Conservation (phyloP, 2,797 vertebrate genomes). For the Cuniculus paca region DNA sequence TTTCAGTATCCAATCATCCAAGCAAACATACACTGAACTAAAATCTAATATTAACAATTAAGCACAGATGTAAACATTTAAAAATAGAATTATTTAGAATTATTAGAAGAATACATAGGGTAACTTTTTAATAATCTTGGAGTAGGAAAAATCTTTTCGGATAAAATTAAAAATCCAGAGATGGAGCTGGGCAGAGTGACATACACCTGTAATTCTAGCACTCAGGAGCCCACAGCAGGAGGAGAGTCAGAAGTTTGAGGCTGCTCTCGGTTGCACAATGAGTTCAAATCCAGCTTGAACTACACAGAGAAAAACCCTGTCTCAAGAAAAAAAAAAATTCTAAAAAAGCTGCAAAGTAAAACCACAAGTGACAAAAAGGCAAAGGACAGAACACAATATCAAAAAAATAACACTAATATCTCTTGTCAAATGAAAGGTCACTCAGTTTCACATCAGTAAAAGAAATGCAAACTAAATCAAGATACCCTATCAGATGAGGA, state of each 20-base stretch:
- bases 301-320: not conserved
- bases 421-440: not conserved
- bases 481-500: not conserved
- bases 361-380: not conserved
- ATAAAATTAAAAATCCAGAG: not conserved
- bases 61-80: constrained; percentile 27
- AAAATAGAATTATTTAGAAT: constrained; percentile 7
- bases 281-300: not conserved
- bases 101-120: not conserved
- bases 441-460: not conserved
- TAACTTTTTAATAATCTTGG: constrained; percentile 30
- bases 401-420: not conserved
- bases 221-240: not conserved
- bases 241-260: not conserved
- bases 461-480: not conserved
- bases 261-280: not conserved
- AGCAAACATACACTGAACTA: not conserved
- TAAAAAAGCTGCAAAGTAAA: constrained; percentile 37
- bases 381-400: not conserved
- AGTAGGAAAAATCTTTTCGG: constrained; percentile 32
- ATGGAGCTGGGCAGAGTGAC: not conserved
- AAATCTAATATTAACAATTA: constrained; percentile 41
- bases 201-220: not conserved
- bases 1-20: not conserved
- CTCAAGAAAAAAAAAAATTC: not conserved